Conservation (phyloP, 2,113 vertebrate species). For the Sturnus vulgaris region DNA sequence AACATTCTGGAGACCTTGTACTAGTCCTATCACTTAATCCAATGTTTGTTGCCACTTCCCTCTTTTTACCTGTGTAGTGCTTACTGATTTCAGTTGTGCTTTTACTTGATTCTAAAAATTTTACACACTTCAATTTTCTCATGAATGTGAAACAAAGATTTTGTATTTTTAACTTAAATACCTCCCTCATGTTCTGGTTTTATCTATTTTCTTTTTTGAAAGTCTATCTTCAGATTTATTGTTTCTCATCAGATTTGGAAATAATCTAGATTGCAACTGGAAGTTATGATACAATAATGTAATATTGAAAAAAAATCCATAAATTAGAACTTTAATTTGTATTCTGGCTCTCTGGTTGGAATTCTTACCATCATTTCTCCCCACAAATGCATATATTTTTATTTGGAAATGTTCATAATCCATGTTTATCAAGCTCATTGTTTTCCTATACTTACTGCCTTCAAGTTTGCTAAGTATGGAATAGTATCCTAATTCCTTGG, state of each 20-base stretch:
- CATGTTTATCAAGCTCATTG: not conserved
- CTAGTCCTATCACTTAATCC: not conserved
- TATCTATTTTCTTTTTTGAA: not conserved
- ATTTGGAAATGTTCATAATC: not conserved
- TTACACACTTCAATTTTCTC: not conserved
- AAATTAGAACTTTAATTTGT: not conserved
- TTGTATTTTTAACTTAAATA: not conserved
- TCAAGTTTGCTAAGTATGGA: not conserved
- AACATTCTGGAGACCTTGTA: not conserved
- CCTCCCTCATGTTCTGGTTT: fast-evolving
- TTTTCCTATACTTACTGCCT: not conserved
- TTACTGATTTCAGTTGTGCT: not conserved
- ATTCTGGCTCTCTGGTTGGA: not conserved
- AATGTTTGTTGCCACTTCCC: not conserved
- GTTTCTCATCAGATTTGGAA: not conserved
- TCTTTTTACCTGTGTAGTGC: not conserved
- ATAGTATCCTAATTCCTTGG: not conserved
- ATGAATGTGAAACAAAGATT: not conserved
- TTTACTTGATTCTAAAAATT: not conserved
- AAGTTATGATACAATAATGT: not conserved
- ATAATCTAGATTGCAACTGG: not conserved
- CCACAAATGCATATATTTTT: not conserved
- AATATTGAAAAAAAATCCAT: not conserved
- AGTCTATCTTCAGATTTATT: not conserved
- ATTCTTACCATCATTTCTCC: not conserved